Percentiles rank a stretch among this genome's conserved stretches.
These are phyloP conservation scores for Melieria crassipennis DNA, from an alignment of 2,888 invertebrate species.

Conservation along the genomic window DNA sequence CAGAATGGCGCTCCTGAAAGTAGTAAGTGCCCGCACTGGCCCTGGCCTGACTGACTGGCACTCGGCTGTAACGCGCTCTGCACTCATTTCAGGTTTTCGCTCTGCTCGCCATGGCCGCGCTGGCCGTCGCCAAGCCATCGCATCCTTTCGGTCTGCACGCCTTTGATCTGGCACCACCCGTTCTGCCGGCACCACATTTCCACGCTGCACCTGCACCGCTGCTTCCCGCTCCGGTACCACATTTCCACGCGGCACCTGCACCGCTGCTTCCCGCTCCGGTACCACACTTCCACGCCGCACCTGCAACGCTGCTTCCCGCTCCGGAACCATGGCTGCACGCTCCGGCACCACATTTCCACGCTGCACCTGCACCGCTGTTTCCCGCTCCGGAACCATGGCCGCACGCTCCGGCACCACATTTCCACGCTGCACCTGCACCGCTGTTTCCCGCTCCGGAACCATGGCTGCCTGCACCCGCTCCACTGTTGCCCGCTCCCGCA, in stretches of 20 bases:
- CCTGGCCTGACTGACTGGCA: not conserved
- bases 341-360: conserved; percentile 24
- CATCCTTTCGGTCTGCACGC: conserved; percentile 49
- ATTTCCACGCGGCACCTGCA: conserved; percentile 32
- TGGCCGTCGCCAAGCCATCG: conserved; percentile 49
- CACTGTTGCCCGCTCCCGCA: conserved; percentile 40
- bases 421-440: too few relatives aligned
- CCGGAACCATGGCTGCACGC: conserved; percentile 31
- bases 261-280: conserved; percentile 22
- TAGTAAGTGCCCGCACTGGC: conserved; percentile 44
- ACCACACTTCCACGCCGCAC: conserved; percentile 34
- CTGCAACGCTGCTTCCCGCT: conserved; percentile 38
- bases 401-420: too few relatives aligned
- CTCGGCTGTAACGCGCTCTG: too few relatives aligned
- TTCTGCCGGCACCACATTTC: conserved; percentile 38
- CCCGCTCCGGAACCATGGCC: conserved; percentile 43
- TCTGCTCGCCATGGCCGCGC: conserved; percentile 42
- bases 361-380: conserved; percentile 39
- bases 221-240: conserved; percentile 35
- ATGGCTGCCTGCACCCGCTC: conserved; percentile 45
- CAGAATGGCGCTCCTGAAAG: conserved; percentile 53
- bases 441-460: conserved; percentile 41
- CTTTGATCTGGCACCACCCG: conserved; percentile 49
- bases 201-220: conserved; percentile 25
- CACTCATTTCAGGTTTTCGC: conserved; percentile 37